Base-by-base conservation (phyloP, 2,113 vertebrate species). In the Hyperopisus bebe region DNA sequence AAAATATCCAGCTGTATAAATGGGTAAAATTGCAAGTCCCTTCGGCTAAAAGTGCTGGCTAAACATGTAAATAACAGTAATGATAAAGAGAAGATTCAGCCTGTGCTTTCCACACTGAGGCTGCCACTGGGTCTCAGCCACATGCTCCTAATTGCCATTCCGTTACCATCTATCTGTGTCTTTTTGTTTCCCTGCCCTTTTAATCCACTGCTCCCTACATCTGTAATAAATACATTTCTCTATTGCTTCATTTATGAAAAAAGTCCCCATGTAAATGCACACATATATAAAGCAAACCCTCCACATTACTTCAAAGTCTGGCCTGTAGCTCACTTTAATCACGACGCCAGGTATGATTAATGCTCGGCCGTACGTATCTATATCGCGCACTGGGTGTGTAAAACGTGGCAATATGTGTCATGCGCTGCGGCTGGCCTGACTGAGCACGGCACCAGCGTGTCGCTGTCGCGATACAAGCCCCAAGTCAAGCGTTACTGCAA, bases 401-500 rank as follows among this genome's bases (percentile, higher is more conserved):
- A 55, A n/a, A 84, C 27, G 51, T 42, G 84, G 55, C 74, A 86
- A 62, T 44, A n/a, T 91, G 88, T 90, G 91, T 92, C 91, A 92
- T 42, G 39, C 51, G 8, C 48, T 48, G 53, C 70, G 24, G 62
- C 90, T 90, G 77, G 85, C 84, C 42, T 86, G 44, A 27, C 46
- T 47, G 84, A 31, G 47, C 84, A 27, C 48, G 31, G 8, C 47
- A 31, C 9, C 84, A 9, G 24, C 5, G n/a, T 47, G 35, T 24
- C 21, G 42, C 24, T 19, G 8, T 3, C 80, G 3, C 0, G 21
- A 44, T 17, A n/a, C n/a, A 27, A 27, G 46, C n/a, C n/a, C 47
- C 7, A 17, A 94, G 93, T 92, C 89, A 89, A 58, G 93, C 92
- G 90, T 90, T 77, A 90, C 90, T 90, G 92, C 92, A 92, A 93